Percentiles rank a stretch among this genome's conserved stretches.
These are phyloP conservation scores for Poeciliopsis paucimaculata DNA, from an alignment of 2,797 vertebrate species.

Conservation along the genomic window DNA sequence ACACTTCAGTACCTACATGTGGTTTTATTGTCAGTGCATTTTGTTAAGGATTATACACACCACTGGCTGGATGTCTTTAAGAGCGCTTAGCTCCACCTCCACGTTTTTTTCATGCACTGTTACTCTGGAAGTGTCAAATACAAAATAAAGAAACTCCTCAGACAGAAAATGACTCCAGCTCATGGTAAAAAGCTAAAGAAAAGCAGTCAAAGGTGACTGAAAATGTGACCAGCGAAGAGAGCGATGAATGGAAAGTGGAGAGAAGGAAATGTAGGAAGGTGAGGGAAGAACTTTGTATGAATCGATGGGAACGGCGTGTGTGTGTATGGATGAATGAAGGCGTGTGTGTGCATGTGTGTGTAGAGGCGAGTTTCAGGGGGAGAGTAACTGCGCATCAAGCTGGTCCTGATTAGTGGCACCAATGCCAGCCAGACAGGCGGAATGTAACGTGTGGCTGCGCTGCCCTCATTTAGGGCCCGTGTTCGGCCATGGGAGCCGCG, in stretches of 20 bases:
- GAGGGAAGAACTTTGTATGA: conserved; percentile 56
- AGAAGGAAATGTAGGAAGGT: conserved; percentile 55
- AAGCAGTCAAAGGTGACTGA: conserved; percentile 20
- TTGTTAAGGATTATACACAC: neutral
- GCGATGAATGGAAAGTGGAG: conserved; percentile 40
- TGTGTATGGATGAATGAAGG: neutral
- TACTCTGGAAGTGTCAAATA: conserved; percentile 52
- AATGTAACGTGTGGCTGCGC: conserved; percentile 77
- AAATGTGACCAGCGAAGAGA: conserved; percentile 15
- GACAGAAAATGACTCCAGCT: conserved; percentile 30
- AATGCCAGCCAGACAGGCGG: conserved; percentile 76
- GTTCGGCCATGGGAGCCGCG: conserved; percentile 49
- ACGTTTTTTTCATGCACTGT: conserved; percentile 17
- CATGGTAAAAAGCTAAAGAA: conserved; percentile 10
- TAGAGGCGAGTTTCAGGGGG: conserved; percentile 8
- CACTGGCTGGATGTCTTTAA: neutral
- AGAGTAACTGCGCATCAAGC: conserved; percentile 59
- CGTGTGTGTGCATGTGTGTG: neutral
- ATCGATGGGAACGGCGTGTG: conserved; percentile 48
- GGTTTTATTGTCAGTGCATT: neutral
- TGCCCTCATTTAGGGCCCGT: conserved; percentile 74
- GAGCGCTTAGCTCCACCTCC: conserved; percentile 27
- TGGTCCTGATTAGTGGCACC: conserved; percentile 73
- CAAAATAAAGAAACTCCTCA: conserved; percentile 63
- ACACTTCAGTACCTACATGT: neutral